phyloP scores from a whole-genome alignment of 2,888 invertebrate species.

The Parapristionchus giblindavisi region DNA sequence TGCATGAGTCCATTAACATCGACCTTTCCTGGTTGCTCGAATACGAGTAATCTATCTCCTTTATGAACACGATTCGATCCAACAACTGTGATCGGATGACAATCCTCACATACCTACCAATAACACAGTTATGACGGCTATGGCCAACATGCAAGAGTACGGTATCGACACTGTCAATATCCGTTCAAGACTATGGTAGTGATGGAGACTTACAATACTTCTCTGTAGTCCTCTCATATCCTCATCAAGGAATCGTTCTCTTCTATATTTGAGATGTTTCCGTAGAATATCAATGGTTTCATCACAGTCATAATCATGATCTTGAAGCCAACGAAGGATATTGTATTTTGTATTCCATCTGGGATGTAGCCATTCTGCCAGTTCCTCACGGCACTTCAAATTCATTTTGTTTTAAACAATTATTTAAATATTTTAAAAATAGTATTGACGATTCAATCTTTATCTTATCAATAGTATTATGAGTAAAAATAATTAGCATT shows the following conservation, averaged over 20 bases:
- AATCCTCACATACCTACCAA: conserved; percentile 43
- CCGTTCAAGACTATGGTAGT: not conserved
- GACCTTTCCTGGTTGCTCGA: conserved; percentile 51
- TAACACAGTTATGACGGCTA: not conserved
- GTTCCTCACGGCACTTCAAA: conserved; percentile 44
- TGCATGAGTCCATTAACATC: conserved; percentile 21
- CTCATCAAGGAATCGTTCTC: conserved; percentile 46
- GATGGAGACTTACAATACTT: conserved; percentile 35
- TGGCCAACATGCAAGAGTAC: not conserved
- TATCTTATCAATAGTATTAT: not conserved
- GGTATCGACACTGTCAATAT: not conserved
- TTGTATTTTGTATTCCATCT: conserved; percentile 56
- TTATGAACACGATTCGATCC: conserved; percentile 43
- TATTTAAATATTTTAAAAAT: too few species aligned
- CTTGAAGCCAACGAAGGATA: conserved; percentile 53
- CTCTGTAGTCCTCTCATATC: conserved; percentile 41
- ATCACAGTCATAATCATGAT: conserved; percentile 28
- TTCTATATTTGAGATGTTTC: conserved; percentile 55
- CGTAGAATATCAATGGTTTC: conserved; percentile 37
- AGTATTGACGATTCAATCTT: too few species aligned
- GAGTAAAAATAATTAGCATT: not conserved
- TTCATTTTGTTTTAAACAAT: not conserved
- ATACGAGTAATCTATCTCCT: conserved; percentile 51
- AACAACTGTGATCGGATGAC: conserved; percentile 51
- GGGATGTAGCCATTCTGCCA: conserved; percentile 46